Conservation (phyloP, 2,113 vertebrate species). For the Emydocephalus ijimae region DNA sequence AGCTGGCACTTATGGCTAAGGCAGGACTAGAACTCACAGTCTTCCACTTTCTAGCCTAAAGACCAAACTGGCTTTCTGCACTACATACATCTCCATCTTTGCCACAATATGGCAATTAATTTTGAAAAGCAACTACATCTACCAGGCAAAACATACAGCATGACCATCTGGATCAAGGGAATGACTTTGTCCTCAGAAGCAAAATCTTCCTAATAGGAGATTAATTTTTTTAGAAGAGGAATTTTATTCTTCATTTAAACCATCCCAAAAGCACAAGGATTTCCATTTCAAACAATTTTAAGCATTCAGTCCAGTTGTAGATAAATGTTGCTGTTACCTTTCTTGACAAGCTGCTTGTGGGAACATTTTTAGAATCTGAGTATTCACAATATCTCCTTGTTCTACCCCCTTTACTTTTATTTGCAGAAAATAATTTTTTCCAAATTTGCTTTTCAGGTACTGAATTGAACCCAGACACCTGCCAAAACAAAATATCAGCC, state of each 20-base stretch:
- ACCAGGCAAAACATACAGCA: neutral
- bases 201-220: neutral
- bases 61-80: neutral
- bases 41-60: too few relatives aligned
- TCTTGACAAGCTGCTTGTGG: slow-evolving; percentile 75
- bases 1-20: neutral
- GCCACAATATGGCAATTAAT: neutral
- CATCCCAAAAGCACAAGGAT: neutral
- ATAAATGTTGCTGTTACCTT: slow-evolving; percentile 61
- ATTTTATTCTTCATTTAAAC: neutral
- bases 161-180: neutral
- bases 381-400: slow-evolving; percentile 72
- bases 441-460: slow-evolving; percentile 80
- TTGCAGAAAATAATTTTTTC: slow-evolving; percentile 80
- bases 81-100: neutral
- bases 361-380: slow-evolving; percentile 77
- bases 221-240: neutral
- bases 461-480: slow-evolving; percentile 86
- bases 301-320: neutral
- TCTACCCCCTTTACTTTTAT: slow-evolving; percentile 71
- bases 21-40: neutral
- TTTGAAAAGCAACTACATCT: neutral
- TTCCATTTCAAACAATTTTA: neutral
- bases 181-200: neutral
- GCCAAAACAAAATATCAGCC: too few relatives aligned